Conservation (phyloP, 2,113 vertebrate species). For the Lutjanus erythropterus region DNA sequence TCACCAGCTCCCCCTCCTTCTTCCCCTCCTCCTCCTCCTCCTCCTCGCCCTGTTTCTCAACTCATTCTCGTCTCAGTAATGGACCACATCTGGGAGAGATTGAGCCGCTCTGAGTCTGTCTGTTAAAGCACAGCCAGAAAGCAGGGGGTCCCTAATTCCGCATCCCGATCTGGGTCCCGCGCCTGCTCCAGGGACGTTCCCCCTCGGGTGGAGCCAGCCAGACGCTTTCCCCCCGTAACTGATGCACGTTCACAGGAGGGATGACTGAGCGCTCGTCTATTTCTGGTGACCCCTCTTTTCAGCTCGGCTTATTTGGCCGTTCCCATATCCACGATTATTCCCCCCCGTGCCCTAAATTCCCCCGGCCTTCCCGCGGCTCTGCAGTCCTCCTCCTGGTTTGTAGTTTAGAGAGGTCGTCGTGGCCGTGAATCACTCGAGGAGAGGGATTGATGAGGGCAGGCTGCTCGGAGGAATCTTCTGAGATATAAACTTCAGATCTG, state of each 20-base stretch:
- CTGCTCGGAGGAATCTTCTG: slow-evolving; percentile 2
- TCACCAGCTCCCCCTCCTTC: slow-evolving; percentile 2
- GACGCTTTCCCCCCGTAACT: slow-evolving; percentile 9
- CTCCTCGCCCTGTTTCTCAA: slow-evolving; percentile 62
- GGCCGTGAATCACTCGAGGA: slow-evolving; percentile 42
- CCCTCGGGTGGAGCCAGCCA: background rate
- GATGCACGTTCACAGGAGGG: slow-evolving; percentile 23
- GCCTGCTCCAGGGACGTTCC: slow-evolving; percentile 14
- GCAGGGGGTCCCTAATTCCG: slow-evolving; percentile 19
- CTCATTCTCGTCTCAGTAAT: slow-evolving; percentile 65
- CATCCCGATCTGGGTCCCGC: slow-evolving; percentile 7
- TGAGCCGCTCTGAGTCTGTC: slow-evolving; percentile 48
- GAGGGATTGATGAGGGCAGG: slow-evolving; percentile 23
- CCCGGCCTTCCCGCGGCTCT: slow-evolving; percentile 10
- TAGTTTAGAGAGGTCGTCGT: background rate
- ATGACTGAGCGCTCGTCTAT: slow-evolving; percentile 53
- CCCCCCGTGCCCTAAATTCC: slow-evolving; percentile 27
- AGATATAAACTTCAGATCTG: slow-evolving; percentile 24
- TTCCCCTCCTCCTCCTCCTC: slow-evolving; percentile 11
- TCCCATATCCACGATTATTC: slow-evolving; percentile 39
- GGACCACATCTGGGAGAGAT: slow-evolving; percentile 82
- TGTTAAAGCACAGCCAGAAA: slow-evolving; percentile 37
- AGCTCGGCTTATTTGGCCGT: slow-evolving; percentile 15
- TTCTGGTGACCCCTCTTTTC: slow-evolving; percentile 50
- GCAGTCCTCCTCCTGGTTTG: slow-evolving; percentile 2